Percentiles rank a stretch among this genome's conserved stretches.
Conservation (phyloP, 1,140 invertebrate genomes). For the Phymastichus coffea region DNA sequence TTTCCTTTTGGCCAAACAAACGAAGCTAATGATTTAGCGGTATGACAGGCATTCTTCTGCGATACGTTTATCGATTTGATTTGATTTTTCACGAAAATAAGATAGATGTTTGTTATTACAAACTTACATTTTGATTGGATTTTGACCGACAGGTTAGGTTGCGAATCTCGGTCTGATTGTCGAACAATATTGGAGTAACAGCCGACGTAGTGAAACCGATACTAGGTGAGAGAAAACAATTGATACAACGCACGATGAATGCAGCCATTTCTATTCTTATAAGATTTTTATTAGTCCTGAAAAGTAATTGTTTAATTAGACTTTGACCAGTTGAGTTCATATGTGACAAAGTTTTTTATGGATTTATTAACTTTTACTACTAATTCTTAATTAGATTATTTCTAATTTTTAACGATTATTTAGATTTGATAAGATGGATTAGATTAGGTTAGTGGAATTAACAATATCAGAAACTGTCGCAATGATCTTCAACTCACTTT, state of each 20-base stretch:
- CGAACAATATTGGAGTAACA: constrained; percentile 61
- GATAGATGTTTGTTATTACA: neutral
- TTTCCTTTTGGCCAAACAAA: constrained; percentile 94
- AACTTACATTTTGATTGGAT: constrained; percentile 51
- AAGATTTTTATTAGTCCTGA: too few species aligned
- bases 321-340: too few species aligned
- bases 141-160: too few species aligned
- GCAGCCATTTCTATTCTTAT: constrained; percentile 83
- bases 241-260: constrained; percentile 81
- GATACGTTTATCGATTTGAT: constrained; percentile 56
- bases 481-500: too few species aligned
- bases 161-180: constrained; percentile 55
- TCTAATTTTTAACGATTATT: too few species aligned
- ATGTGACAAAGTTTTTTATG: too few species aligned
- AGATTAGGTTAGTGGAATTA: too few species aligned
- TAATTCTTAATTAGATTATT: too few species aligned
- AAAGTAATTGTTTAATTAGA: too few species aligned
- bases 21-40: constrained; percentile 77
- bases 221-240: constrained; percentile 76
- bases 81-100: neutral
- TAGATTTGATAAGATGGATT: too few species aligned
- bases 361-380: too few species aligned
- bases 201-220: constrained; percentile 88
- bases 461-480: too few species aligned
- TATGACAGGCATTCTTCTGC: constrained; percentile 76